Base-by-base conservation (phyloP, 2,888 invertebrate species). In the Stenodema calcarata region DNA sequence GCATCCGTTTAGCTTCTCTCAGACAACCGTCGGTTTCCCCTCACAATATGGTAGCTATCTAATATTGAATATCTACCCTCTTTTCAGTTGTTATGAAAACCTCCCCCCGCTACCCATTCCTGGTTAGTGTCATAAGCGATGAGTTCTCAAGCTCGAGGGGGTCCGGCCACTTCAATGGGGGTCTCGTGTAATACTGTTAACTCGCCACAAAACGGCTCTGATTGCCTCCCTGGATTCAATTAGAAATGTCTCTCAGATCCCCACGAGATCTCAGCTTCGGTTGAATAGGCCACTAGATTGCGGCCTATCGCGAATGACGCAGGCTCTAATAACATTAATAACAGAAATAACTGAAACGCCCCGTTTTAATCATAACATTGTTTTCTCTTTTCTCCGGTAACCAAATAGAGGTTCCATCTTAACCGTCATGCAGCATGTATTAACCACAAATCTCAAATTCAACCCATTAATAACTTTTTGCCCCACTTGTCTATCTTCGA, bases 1-100 rank as follows among this genome's bases (percentile, higher is more conserved):
- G 11, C 18, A 9, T 62, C 11, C 3, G 0, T 23, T 18, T 9
- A 11, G 23, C 62, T 23, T 18, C 9, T 18, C 23, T 18, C 62
- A 6, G 62, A 23, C 62, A 7, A 23, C 62, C 12, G 62, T 23
- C 23, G 62, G 23, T 23, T 27, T 12, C 42, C 16, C 30, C 80
- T 30, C 80, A n/a, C 80, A 80, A 80, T 80, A 80, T 80, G 70
- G 82, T 23, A 82, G 82, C 82, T 82, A 82, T 82, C 82, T 82
- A 82, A 82, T 82, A 82, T 82, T 82, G 82, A 82, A 82, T 82
- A 82, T 82, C 82, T 82, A 18, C 82, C 82, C 82, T 82, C 82
- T 69, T 82, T 82, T 82, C 82, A 69, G 23, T 41, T 41, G 70
- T 69, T 62, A 62, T 23, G 30, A 27, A 62, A 54, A n/a, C 54